phyloP scores from a whole-genome alignment of 2,888 invertebrate genomes.

The Leptopilina drosophilae region DNA sequence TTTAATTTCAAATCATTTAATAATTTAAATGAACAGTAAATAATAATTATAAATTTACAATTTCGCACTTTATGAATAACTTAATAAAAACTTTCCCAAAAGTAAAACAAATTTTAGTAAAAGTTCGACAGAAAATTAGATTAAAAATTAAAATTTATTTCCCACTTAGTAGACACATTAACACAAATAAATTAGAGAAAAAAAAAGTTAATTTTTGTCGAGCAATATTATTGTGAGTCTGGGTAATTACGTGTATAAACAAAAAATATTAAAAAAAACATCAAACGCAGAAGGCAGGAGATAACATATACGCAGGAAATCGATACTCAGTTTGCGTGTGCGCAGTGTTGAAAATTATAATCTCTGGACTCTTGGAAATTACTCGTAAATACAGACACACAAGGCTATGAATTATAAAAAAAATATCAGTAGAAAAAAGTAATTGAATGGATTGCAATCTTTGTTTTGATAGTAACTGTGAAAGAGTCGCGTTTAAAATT shows the following conservation, averaged over 20 bases:
- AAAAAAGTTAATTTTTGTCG: neutral
- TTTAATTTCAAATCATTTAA: no score
- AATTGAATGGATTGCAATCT: constrained; percentile 11
- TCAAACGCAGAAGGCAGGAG: constrained; percentile 2
- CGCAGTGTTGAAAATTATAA: constrained; percentile 37
- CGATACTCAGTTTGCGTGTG: constrained; percentile 26
- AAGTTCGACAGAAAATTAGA: no score
- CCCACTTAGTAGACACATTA: no score
- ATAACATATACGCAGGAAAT: constrained; percentile 33
- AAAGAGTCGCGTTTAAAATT: neutral
- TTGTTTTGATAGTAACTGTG: neutral
- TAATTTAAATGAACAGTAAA: no score
- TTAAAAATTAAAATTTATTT: no score
- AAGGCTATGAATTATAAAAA: neutral
- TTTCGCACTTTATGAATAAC: no score
- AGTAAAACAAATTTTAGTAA: no score
- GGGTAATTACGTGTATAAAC: constrained; percentile 1
- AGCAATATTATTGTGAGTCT: neutral
- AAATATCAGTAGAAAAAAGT: neutral
- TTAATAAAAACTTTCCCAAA: no score
- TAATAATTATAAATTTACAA: no score
- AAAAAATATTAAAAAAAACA: constrained; percentile 1
- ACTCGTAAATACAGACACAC: neutral
- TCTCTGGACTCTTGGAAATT: constrained; percentile 22
- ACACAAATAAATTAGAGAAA: neutral